phyloP scores from a whole-genome alignment of 2,888 invertebrate genomes.

The Halictus ligatus region DNA sequence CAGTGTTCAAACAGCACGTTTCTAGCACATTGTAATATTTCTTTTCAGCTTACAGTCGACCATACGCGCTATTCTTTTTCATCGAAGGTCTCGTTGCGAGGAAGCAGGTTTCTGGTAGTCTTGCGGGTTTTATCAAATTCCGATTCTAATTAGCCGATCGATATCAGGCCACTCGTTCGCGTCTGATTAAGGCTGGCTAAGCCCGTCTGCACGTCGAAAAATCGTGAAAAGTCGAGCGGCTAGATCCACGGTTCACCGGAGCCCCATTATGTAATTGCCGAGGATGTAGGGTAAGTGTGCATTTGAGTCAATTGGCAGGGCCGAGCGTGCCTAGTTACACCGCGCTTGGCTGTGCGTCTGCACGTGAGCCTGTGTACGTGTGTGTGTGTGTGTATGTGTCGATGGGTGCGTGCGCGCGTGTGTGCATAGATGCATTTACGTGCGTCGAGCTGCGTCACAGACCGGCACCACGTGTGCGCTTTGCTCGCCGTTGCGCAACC shows the following conservation, averaged over 20 bases:
- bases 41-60: background rate
- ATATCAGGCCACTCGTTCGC: background rate
- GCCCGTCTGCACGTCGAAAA: slow-evolving; percentile 21
- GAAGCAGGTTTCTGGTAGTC: background rate
- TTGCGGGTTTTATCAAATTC: slow-evolving; percentile 6
- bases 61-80: background rate
- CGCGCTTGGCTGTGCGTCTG: background rate
- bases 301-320: slow-evolving; percentile 82
- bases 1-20: background rate
- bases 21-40: background rate
- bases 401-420: slow-evolving; percentile 47
- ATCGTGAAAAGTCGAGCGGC: slow-evolving; percentile 54
- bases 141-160: background rate
- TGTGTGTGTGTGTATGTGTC: slow-evolving; percentile 51
- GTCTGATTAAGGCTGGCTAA: slow-evolving; percentile 5
- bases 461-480: slow-evolving; percentile 70
- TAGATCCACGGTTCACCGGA: slow-evolving; percentile 47
- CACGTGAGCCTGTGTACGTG: slow-evolving; percentile 28
- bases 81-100: background rate
- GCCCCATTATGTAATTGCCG: slow-evolving; percentile 81
- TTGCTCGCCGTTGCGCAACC: slow-evolving; percentile 72
- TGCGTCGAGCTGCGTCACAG: slow-evolving; percentile 60
- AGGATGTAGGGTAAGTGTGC: slow-evolving; percentile 83
- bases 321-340: slow-evolving; percentile 68
- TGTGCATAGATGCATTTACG: slow-evolving; percentile 47